Base-by-base conservation (phyloP, 2,888 invertebrate genomes). In the Sesia apiformis region DNA sequence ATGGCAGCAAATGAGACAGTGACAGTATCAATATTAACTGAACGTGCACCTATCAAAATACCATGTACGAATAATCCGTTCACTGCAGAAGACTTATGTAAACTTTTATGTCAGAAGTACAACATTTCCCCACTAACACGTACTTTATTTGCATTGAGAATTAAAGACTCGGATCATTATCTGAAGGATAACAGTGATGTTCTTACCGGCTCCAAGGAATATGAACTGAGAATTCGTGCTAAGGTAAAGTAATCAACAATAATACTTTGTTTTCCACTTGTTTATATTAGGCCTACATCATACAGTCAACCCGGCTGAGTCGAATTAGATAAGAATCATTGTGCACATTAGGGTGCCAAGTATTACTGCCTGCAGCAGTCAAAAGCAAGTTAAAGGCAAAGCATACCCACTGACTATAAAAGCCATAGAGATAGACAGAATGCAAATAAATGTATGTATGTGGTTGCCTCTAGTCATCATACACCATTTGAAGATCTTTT, bases 191-290 rank as follows among this genome's bases (percentile, higher is more conserved):
- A 93, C 63, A 71, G 75, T 53, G 78, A 76, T 65, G 86, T 89
- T 57, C 74, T 86, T 53, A 71, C 75, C 56, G 75, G 83, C 61
- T 89, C 92, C 57, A 81, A 90, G 55, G 91, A 91, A 64, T 93
- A 93, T 70, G 95, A 95, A 65, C 93, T 97, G 64, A 92, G 96
- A 59, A 91, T 97, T 68, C 91, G 97, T 54, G 97, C 94, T 74
- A 96, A 95, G 84, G 92, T 93, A 69, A 69, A 66, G 63, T 39
- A 42, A n/a, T 42, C 43, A 43, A 5, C 38, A 23, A 7, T 42
- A 5, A 23, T 43, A 23, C 23, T 23, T 23, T n/a, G 46, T 46
- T 7, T 46, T 43, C 3, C 4, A 43, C 6, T 42, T 43, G 3
- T 43, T 23, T 23, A 23, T 23, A 23, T 23, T 23, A 23, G 23